Conservation (phyloP, 53 echinoderm and acorn worm genomes). For the Pentamera pediparva region DNA sequence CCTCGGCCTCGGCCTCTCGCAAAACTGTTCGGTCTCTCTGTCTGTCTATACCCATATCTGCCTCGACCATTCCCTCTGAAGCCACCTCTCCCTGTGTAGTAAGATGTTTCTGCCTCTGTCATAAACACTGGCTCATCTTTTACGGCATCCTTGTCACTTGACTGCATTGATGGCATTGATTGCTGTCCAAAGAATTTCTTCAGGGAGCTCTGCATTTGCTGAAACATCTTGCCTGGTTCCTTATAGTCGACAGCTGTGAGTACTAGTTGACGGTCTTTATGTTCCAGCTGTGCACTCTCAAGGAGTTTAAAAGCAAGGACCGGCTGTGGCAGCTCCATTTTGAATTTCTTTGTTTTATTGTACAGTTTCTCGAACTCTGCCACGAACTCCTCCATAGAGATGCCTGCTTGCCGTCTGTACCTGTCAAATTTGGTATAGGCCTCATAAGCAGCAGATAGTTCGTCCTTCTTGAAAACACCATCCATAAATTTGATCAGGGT, state of each 20-base stretch:
- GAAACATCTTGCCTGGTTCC: slow-evolving; percentile 1
- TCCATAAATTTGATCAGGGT: not conserved
- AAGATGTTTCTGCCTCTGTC: too few species aligned
- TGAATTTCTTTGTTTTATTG: not conserved
- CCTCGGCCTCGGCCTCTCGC: slow-evolving; percentile 2
- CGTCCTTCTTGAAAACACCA: slow-evolving; percentile 18
- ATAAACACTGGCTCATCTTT: too few species aligned
- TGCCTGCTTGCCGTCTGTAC: not conserved
- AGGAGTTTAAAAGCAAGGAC: slow-evolving; percentile 1
- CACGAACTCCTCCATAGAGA: not conserved
- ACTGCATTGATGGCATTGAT: too few species aligned
- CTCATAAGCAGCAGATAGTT: not conserved
- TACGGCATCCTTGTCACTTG: too few species aligned
- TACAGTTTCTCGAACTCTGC: slow-evolving; percentile 2
- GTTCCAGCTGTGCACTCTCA: slow-evolving; percentile 9
- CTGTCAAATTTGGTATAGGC: slow-evolving; percentile 5
- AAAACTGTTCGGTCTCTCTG: too few species aligned
- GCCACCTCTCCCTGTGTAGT: too few species aligned
- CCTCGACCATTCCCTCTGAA: too few species aligned
- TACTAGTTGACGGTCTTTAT: slow-evolving; percentile 17
- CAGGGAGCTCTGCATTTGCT: slow-evolving; percentile 9
- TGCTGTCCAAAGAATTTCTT: slow-evolving; percentile 19
- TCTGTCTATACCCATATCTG: too few species aligned
- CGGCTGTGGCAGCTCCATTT: not conserved
- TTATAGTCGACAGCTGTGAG: slow-evolving; percentile 1